Evolutionary conservation across 1,140 invertebrate species (phyloP).

Genomic region (Drosophila fuyamai): DNA sequence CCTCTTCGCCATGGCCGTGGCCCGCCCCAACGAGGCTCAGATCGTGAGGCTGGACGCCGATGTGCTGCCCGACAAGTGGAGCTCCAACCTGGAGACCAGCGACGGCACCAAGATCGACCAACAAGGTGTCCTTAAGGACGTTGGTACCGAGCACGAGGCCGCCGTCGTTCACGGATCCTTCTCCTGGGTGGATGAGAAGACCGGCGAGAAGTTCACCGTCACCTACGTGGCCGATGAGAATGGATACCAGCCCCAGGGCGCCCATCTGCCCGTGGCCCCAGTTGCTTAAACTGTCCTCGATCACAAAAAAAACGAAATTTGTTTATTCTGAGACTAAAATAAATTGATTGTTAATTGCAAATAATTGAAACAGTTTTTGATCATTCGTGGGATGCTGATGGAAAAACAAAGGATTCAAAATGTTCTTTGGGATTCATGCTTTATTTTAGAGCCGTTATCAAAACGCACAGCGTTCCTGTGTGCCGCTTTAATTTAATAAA

Average conservation of each 20-base stretch:
- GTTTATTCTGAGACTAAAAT: conserved; percentile 27
- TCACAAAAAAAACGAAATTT: conserved; percentile 17
- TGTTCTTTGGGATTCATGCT: too few species aligned
- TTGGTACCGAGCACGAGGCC: conserved; percentile 53
- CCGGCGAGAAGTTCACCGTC: conserved; percentile 50
- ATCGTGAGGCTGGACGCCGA: conserved; percentile 5
- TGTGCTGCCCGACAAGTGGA: conserved; percentile 20
- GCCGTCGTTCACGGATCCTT: conserved; percentile 51
- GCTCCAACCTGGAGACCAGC: conserved; percentile 84
- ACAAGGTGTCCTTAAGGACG: not conserved
- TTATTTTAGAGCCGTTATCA: too few species aligned
- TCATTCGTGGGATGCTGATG: too few species aligned
- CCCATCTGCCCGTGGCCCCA: conserved; percentile 86
- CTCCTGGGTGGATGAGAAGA: conserved; percentile 49
- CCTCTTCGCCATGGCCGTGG: conserved; percentile 56
- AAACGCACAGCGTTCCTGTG: too few species aligned
- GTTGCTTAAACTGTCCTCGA: conserved; percentile 34
- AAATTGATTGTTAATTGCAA: conserved; percentile 20
- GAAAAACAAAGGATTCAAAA: too few species aligned
- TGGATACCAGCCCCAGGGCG: conserved; percentile 89
- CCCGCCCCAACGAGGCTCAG: conserved; percentile 18
- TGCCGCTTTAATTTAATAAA: too few species aligned
- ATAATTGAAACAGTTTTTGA: not conserved
- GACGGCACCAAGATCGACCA: conserved; percentile 87
- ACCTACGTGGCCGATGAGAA: conserved; percentile 85